Evolutionary conservation across 2,797 vertebrate genomes (phyloP).

Genomic region (Spinus olivaceus): DNA sequence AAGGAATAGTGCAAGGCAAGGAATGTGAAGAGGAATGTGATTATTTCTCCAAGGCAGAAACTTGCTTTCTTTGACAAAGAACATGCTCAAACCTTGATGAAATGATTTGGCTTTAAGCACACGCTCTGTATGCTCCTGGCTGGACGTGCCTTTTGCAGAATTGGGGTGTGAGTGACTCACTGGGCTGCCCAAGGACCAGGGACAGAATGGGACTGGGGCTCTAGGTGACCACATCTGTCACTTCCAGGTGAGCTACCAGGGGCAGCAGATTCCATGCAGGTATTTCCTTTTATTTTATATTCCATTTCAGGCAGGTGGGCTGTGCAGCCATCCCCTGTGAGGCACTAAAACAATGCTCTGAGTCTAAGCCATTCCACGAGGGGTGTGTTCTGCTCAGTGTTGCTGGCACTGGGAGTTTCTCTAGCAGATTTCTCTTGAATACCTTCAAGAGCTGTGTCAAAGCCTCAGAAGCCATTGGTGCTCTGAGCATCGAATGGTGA

Average conservation of each 20-base stretch:
- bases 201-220: neutral
- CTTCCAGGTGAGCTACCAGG: neutral
- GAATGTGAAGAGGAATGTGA: neutral
- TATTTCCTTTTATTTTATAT: too few relatives aligned
- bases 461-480: neutral
- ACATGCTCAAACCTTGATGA: neutral
- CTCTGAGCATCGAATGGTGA: neutral
- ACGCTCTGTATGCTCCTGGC: neutral
- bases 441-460: neutral
- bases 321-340: accelerated
- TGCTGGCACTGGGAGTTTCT: neutral
- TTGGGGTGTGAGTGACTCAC: neutral
- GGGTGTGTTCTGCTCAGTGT: accelerated
- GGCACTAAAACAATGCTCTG: neutral
- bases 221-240: neutral
- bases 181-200: neutral
- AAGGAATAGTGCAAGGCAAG: slow-evolving; percentile 4
- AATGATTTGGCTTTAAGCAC: neutral
- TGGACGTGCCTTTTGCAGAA: neutral
- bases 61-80: neutral
- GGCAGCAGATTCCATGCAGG: neutral
- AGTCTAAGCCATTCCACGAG: neutral
- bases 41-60: neutral
- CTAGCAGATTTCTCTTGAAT: neutral
- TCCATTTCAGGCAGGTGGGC: neutral